These are phyloP conservation scores for Aldrovandia affinis DNA, from an alignment of 2,797 vertebrate genomes.

Conservation along the genomic window DNA sequence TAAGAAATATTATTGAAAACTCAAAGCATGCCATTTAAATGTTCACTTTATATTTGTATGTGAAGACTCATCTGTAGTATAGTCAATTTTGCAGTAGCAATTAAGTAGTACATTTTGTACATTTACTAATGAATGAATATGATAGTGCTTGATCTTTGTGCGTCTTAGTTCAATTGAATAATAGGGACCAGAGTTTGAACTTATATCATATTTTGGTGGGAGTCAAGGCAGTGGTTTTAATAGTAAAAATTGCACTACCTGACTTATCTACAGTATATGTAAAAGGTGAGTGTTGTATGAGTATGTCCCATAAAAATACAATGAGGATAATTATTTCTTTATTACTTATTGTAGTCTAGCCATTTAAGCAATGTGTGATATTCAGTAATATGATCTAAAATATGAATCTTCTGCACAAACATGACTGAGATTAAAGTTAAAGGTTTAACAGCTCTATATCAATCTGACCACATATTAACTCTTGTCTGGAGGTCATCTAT, in stretches of 20 bases:
- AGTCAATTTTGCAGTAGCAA: background rate
- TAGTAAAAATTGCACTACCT: background rate
- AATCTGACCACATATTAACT: background rate
- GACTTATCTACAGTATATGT: too few relatives aligned
- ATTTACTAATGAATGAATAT: background rate
- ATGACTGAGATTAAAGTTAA: background rate
- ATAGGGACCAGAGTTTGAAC: background rate
- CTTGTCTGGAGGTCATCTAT: background rate
- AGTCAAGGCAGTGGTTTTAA: background rate
- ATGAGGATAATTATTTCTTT: background rate
- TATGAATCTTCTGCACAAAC: background rate
- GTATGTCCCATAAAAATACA: background rate
- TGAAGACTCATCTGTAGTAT: background rate
- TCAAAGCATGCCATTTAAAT: conserved; percentile 27
- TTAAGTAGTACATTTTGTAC: background rate
- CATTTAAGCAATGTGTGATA: background rate
- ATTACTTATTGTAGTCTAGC: background rate
- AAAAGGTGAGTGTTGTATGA: background rate
- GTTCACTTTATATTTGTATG: background rate
- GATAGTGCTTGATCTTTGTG: too few relatives aligned
- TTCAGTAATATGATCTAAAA: background rate
- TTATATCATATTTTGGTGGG: background rate
- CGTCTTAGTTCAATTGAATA: background rate
- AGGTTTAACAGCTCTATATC: background rate
- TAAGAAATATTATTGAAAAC: too few relatives aligned